phyloP scores from a whole-genome alignment of 2,888 invertebrate species.

The Zelleria hepariella region DNA sequence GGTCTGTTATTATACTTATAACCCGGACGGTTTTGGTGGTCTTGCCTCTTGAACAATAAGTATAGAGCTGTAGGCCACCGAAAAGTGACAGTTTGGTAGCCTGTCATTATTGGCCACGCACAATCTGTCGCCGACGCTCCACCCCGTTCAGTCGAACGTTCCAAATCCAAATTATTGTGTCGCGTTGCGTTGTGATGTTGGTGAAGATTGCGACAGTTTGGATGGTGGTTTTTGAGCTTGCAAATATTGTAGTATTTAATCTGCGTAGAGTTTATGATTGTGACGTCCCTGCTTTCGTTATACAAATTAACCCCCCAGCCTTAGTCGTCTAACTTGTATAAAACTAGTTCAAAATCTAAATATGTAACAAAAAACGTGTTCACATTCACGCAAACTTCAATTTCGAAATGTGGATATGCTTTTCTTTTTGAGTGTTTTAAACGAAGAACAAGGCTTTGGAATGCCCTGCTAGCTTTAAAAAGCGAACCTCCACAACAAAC shows the following conservation, averaged over 20 bases:
- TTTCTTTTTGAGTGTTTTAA: too few species aligned
- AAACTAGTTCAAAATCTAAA: too few species aligned
- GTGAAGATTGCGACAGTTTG: conserved; percentile 16
- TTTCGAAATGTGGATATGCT: too few species aligned
- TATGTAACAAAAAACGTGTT: too few species aligned
- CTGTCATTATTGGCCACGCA: conserved; percentile 66
- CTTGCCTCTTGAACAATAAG: background rate
- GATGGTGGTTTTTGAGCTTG: conserved; percentile 18
- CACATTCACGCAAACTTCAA: too few species aligned
- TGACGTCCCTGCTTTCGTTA: too few species aligned
- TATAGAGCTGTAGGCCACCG: background rate
- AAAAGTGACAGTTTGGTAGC: conserved; percentile 28
- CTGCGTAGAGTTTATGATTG: too few species aligned
- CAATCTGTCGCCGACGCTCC: conserved; percentile 45
- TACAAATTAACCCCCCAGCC: too few species aligned
- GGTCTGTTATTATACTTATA: background rate
- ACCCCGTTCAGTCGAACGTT: conserved; percentile 30
- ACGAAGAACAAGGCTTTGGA: too few species aligned
- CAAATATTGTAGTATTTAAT: too few species aligned
- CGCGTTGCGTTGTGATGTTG: background rate
- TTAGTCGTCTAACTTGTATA: too few species aligned
- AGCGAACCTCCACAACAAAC: background rate
- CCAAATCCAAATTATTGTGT: conserved; percentile 60
- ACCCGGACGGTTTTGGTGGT: background rate
- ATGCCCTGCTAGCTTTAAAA: too few species aligned